Evolutionary conservation across 2,797 vertebrate species (phyloP), one percentile per base, ranked within the genome.

Genomic region (Sebastolobus alascanus): DNA sequence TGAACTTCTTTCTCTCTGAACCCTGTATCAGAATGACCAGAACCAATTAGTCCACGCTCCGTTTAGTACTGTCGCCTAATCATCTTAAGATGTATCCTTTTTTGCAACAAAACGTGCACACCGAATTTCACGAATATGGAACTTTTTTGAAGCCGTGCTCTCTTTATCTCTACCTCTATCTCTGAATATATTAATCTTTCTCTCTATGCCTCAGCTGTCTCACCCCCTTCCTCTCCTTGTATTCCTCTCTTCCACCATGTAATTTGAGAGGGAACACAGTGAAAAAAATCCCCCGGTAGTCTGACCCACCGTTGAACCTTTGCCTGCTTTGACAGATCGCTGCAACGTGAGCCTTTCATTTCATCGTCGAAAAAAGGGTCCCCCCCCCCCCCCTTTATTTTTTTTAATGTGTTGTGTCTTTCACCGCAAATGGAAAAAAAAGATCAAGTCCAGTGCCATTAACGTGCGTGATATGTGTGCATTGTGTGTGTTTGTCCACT

Each of bases 231-330:
- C 79, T 68, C 80, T 79, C 37, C 68, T 86, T 79, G 60, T 88
- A 84, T 81, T 71, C 84, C 67, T 75, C 72, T 87, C 58, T 75
- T 83, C 76, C 40, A 73, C 79, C 73, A 55, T 84, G 90, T 93
- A 89, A 94, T 92, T 89, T 91, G 87, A 94, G 93, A 84, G 58
- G 68, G 71, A 89, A 90, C 75, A 68, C 50, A 60, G 80, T 59
- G 77, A 82, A 88, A 90, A 90, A 92, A 87, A 84, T 81, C 79
- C 88, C 84, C 83, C 46, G 5, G 77, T 87, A 84, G 88, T 73
- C 84, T 95, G 94, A 95, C 95, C 94, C 75, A 87, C 68, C 38
- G 84, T 81, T 95, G 95, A 96, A 95, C 94, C 92, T 92, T 88
- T 78, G 66, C 90, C 75, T 69, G 82, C 83, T 89, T 90, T 94